These are phyloP conservation scores for Sarcophaga rosellei DNA, from an alignment of 2,888 invertebrate species.

Conservation along the genomic window DNA sequence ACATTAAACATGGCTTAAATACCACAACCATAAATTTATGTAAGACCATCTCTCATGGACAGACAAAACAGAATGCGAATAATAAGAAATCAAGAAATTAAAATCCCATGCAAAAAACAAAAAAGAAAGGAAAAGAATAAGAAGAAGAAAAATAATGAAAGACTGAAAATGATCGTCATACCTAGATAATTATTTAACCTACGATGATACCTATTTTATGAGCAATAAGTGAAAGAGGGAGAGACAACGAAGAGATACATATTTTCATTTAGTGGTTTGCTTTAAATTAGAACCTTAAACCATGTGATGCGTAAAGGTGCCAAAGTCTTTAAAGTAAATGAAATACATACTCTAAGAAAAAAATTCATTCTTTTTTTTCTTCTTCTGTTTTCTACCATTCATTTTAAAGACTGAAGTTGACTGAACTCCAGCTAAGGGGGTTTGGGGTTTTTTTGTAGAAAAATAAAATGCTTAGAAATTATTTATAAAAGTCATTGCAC, in stretches of 20 bases:
- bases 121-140: not conserved
- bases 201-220: conserved; percentile 23
- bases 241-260: not conserved
- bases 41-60: too few species aligned
- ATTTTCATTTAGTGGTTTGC: conserved; percentile 45
- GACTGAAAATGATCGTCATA: conserved; percentile 56
- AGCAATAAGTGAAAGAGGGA: not conserved
- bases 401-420: conserved; percentile 30
- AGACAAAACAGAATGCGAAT: not conserved
- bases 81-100: conserved; percentile 23
- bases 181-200: conserved; percentile 64
- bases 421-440: conserved; percentile 48
- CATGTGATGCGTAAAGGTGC: conserved; percentile 79
- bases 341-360: conserved; percentile 25
- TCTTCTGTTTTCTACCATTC: not conserved
- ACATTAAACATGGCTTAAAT: not conserved
- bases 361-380: not conserved
- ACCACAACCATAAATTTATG: not conserved
- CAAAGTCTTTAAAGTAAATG: conserved; percentile 68
- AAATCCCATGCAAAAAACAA: conserved; percentile 27
- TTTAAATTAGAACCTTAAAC: conserved; percentile 67
- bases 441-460: not conserved
- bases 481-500: conserved; percentile 65
- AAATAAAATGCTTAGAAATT: not conserved
- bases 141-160: conserved; percentile 27